These are phyloP conservation scores for Dascyllus trimaculatus DNA, from an alignment of 2,113 vertebrate species.

Conservation along the genomic window DNA sequence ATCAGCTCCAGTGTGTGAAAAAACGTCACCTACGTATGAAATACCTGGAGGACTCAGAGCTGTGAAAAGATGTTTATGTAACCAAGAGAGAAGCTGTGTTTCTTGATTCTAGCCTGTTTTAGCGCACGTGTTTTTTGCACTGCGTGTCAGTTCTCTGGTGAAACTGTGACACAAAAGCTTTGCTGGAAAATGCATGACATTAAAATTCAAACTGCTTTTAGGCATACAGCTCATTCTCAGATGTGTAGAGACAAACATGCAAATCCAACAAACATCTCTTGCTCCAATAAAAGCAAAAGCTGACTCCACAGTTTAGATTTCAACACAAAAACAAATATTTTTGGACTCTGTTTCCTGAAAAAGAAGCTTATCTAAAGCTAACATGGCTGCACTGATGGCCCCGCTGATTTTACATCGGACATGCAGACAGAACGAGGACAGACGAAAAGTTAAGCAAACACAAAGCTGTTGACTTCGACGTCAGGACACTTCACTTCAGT, in stretches of 20 bases:
- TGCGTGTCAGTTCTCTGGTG: too few species aligned
- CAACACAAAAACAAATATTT: conserved; percentile 52
- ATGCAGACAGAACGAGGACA: neutral
- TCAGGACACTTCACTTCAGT: neutral
- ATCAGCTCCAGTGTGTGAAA: neutral
- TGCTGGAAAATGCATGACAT: too few species aligned
- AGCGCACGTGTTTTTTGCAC: too few species aligned
- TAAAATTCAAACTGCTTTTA: too few species aligned
- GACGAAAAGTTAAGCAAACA: neutral
- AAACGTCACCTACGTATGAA: neutral
- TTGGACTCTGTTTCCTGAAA: conserved; percentile 25
- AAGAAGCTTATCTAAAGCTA: conserved; percentile 54
- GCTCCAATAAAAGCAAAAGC: too few species aligned
- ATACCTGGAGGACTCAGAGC: neutral
- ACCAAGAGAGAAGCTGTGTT: neutral
- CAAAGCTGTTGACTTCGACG: neutral
- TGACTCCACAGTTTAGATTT: conserved; percentile 2
- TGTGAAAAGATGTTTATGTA: neutral
- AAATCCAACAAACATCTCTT: too few species aligned
- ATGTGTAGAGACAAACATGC: too few species aligned
- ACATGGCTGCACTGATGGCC: neutral
- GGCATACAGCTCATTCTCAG: too few species aligned
- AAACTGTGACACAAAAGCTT: too few species aligned
- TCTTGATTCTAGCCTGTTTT: too few species aligned
- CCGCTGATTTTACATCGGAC: neutral